Conservation (phyloP, 1,140 invertebrate genomes). For the Drosophila ananassae region DNA sequence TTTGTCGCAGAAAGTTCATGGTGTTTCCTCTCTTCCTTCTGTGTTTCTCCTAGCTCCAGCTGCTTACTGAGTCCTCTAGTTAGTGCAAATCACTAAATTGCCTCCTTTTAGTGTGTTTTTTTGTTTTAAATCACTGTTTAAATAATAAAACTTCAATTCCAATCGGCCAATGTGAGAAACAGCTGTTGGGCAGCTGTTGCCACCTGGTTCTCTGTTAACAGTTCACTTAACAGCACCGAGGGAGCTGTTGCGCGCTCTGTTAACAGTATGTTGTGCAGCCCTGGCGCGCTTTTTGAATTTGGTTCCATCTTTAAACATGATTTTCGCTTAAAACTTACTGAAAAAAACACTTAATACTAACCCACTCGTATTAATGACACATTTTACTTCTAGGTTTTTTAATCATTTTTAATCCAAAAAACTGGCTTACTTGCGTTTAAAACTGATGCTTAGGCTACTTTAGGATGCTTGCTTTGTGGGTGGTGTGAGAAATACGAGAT, state of each 20-base stretch:
- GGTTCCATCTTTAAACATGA: too few relatives aligned
- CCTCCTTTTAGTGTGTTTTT: background rate
- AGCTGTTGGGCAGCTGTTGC: conserved; percentile 1
- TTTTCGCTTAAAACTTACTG: too few relatives aligned
- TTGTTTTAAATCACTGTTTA: background rate
- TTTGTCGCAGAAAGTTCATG: conserved; percentile 82
- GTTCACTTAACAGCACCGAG: background rate
- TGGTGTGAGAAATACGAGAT: conserved; percentile 7
- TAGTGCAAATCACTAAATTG: background rate
- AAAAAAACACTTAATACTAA: too few relatives aligned
- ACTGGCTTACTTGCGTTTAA: background rate
- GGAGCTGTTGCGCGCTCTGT: background rate
- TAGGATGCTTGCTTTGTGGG: conserved; percentile 24
- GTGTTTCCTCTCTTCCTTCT: background rate
- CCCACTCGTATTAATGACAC: background rate
- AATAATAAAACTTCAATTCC: background rate
- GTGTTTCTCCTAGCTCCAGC: background rate
- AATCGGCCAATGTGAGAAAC: background rate
- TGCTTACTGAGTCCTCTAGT: background rate
- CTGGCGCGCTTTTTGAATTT: background rate
- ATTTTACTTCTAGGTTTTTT: background rate
- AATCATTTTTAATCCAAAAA: conserved; percentile 12
- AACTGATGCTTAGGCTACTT: conserved; percentile 17
- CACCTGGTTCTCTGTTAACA: background rate
- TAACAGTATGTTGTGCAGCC: background rate